These are phyloP conservation scores for Orthosia gracilis DNA, from an alignment of 2,888 invertebrate genomes.

Conservation along the genomic window DNA sequence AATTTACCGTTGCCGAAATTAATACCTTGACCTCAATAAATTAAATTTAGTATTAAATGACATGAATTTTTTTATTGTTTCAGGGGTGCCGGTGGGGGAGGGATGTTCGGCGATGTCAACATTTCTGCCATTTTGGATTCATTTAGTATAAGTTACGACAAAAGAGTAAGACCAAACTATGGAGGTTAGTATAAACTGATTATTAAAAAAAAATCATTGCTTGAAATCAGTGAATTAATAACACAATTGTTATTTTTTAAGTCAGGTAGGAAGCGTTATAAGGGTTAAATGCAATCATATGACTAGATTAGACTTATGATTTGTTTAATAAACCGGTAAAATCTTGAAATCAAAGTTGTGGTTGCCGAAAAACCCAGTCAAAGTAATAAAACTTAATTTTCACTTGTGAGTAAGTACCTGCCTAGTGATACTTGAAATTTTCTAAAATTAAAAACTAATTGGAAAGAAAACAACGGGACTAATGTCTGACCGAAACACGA, in stretches of 20 bases:
- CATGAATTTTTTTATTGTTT: constrained; percentile 73
- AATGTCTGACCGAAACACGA: neutral
- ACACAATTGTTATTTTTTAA: neutral
- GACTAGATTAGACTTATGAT: too few species aligned
- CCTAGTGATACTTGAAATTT: neutral
- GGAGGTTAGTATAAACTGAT: constrained; percentile 93
- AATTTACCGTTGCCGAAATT: constrained; percentile 10
- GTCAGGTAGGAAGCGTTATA: neutral
- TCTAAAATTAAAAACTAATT: neutral
- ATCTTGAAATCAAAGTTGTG: constrained; percentile 22
- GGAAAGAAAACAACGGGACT: neutral
- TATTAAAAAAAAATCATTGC: neutral
- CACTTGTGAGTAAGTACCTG: neutral
- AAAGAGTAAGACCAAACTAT: constrained; percentile 99
- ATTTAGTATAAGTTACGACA: constrained; percentile 99
- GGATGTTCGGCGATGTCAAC: constrained; percentile 98
- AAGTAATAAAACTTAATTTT: neutral
- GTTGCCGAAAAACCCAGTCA: neutral
- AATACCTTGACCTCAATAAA: constrained; percentile 17
- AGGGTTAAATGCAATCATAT: neutral
- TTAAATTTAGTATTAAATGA: constrained; percentile 33
- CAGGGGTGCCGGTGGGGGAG: constrained; percentile 94
- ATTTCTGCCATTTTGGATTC: constrained; percentile 98
- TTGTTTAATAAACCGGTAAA: neutral
- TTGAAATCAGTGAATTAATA: neutral